Conservation (phyloP, 2,797 vertebrate genomes). For the Gymnodraco acuticeps region DNA sequence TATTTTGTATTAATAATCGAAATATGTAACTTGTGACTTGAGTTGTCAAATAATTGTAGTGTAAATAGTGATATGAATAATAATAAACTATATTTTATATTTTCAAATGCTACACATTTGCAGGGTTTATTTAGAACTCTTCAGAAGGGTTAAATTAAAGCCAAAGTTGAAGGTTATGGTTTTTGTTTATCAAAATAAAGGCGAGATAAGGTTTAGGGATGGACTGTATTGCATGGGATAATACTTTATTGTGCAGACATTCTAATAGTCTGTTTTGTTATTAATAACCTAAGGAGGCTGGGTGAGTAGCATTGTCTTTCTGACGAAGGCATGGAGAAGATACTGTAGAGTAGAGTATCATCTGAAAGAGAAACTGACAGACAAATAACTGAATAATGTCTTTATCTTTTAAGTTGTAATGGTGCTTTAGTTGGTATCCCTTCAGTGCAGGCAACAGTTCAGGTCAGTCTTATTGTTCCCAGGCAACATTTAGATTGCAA, state of each 20-base stretch:
- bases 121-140: neutral
- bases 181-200: neutral
- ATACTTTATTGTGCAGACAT: neutral
- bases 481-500: neutral
- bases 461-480: neutral
- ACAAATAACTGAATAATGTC: neutral
- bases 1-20: too few species aligned
- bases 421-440: neutral
- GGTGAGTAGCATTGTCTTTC: neutral
- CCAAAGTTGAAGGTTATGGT: too few species aligned
- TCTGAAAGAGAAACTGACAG: constrained; percentile 1
- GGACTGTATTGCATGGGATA: neutral
- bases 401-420: neutral
- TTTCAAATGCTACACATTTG: neutral
- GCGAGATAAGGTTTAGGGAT: neutral
- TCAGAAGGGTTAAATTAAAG: neutral
- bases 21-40: too few species aligned
- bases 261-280: constrained; percentile 9
- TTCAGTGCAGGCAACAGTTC: neutral
- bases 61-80: too few species aligned
- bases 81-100: neutral
- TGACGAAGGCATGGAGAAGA: neutral
- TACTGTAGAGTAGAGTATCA: neutral
- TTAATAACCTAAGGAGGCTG: neutral
- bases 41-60: too few species aligned